Evolutionary conservation across 2,888 invertebrate species (phyloP).

Genomic region (Octodonta nipae): DNA sequence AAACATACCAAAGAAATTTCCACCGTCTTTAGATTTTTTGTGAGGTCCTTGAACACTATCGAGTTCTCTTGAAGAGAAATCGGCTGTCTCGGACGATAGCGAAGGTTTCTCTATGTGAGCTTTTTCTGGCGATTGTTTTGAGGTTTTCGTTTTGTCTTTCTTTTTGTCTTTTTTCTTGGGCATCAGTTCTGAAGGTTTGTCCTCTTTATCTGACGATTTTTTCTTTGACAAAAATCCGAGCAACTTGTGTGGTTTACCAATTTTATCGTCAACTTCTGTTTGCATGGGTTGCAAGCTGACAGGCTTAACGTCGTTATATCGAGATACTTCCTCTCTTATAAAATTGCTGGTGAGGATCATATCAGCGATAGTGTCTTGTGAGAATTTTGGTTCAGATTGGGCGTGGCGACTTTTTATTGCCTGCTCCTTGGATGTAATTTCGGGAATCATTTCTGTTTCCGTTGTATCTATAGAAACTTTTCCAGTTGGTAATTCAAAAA

Average conservation of each 20-base stretch:
- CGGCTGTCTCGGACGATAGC: conserved; percentile 20
- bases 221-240: conserved; percentile 24
- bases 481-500: too few relatives aligned
- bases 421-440: too few relatives aligned
- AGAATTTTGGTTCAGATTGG: too few relatives aligned
- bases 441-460: too few relatives aligned
- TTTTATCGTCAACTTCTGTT: too few relatives aligned
- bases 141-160: conserved; percentile 13
- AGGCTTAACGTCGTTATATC: conserved; percentile 17
- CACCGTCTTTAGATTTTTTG: conserved; percentile 10
- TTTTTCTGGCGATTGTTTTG: conserved; percentile 5
- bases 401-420: too few relatives aligned
- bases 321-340: conserved; percentile 19
- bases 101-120: conserved; percentile 4
- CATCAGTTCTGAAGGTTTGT: too few relatives aligned
- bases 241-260: conserved; percentile 16
- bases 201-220: too few relatives aligned
- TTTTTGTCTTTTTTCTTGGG: conserved; percentile 17
- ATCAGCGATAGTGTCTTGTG: too few relatives aligned
- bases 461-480: too few relatives aligned
- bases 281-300: conserved; percentile 2
- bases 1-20: conserved; percentile 23
- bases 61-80: conserved; percentile 23
- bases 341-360: conserved; percentile 23
- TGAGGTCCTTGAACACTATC: conserved; percentile 24